phyloP scores from a whole-genome alignment of 1,140 invertebrate genomes.

The Pogonomyrmex barbatus region DNA sequence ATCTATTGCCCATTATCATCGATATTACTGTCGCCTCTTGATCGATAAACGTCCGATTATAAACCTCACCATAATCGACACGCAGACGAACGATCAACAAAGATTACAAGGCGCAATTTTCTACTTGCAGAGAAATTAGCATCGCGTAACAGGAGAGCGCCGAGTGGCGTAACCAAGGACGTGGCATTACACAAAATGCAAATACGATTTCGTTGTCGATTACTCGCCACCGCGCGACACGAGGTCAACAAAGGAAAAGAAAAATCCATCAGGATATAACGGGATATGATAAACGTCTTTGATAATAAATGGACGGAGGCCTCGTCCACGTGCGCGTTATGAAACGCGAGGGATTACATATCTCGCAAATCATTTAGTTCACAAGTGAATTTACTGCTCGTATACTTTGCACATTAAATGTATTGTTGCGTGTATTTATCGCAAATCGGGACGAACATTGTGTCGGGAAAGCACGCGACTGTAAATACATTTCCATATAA shows the following conservation, averaged over 20 bases:
- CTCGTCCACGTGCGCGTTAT: slow-evolving; percentile 11
- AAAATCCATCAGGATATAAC: slow-evolving; percentile 56
- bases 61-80: neutral
- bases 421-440: too few relatives aligned
- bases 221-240: neutral
- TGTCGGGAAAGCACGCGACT: neutral
- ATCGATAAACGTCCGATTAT: neutral
- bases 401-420: neutral
- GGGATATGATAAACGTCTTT: slow-evolving; percentile 21
- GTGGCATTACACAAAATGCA: slow-evolving; percentile 53
- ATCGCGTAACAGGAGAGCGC: slow-evolving; percentile 26
- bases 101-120: slow-evolving; percentile 28
- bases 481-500: neutral
- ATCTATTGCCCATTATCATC: neutral
- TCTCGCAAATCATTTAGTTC: slow-evolving; percentile 29
- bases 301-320: slow-evolving; percentile 2
- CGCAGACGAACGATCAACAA: neutral
- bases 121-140: slow-evolving; percentile 35
- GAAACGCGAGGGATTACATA: slow-evolving; percentile 2
- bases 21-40: slow-evolving; percentile 32
- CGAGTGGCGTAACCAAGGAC: slow-evolving; percentile 36
- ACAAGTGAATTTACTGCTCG: neutral
- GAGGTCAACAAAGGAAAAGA: neutral
- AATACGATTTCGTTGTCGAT: slow-evolving; percentile 55
- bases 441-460: too few relatives aligned